A percentile compares a stretch with the other conserved stretches of the same genome.
These are phyloP conservation scores for Steatornis caripensis DNA, from an alignment of 2,113 vertebrate genomes.

Conservation along the genomic window DNA sequence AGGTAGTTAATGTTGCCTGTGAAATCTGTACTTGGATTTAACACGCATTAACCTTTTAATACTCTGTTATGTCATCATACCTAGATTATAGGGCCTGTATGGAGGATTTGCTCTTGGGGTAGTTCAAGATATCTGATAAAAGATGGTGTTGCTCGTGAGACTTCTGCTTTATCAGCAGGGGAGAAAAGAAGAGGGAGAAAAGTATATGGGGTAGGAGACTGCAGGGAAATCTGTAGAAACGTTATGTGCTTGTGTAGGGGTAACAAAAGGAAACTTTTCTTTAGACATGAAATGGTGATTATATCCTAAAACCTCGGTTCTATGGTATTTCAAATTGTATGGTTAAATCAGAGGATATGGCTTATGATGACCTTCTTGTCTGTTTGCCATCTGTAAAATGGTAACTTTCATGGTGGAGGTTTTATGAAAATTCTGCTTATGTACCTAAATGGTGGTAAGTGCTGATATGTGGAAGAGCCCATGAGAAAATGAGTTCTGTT, in stretches of 20 bases:
- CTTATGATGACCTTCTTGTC: background rate
- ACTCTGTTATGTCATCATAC: background rate
- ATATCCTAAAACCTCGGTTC: background rate
- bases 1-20: background rate
- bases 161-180: background rate
- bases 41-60: background rate
- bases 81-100: background rate
- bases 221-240: background rate
- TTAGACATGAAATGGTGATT: background rate
- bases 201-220: background rate
- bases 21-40: background rate
- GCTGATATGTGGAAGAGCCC: background rate
- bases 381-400: background rate
- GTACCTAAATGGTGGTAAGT: background rate
- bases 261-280: background rate
- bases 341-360: background rate
- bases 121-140: background rate
- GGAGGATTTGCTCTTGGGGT: background rate
- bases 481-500: background rate
- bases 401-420: background rate
- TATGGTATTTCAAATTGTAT: background rate
- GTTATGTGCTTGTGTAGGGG: accelerated
- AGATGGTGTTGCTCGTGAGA: background rate
- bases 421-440: background rate
- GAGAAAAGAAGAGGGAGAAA: background rate